Conservation (phyloP, 2,113 vertebrate species). For the Marmota monax region DNA sequence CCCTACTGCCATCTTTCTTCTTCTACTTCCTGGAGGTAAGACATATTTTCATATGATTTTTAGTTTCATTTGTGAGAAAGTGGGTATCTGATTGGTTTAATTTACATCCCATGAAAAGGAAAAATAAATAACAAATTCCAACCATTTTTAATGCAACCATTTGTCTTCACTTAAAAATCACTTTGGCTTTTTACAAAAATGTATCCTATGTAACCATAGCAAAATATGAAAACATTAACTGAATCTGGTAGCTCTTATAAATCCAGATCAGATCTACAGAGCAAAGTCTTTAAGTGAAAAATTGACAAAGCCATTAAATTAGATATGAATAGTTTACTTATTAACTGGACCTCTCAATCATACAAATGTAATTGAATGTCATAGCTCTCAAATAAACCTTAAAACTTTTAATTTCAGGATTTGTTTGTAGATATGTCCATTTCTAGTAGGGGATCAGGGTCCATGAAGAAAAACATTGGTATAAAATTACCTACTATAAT, state of each 20-base stretch:
- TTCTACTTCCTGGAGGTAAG: constrained; percentile 52
- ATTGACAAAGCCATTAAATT: not conserved
- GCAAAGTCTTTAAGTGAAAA: not conserved
- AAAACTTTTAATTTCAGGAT: not conserved
- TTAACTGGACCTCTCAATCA: not conserved
- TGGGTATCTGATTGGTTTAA: not conserved
- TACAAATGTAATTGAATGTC: not conserved
- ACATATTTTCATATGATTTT: not conserved
- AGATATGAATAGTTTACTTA: not conserved
- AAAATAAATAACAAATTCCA: not conserved
- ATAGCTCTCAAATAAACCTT: not conserved
- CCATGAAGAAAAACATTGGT: not conserved
- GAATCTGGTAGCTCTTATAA: not conserved
- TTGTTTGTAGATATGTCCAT: not conserved
- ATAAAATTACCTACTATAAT: not conserved
- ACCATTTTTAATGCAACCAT: constrained; percentile 9
- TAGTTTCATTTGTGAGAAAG: constrained; percentile 27
- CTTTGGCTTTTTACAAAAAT: not conserved
- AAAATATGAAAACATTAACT: not conserved
- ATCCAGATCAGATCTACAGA: not conserved
- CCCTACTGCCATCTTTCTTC: not conserved
- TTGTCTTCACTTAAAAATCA: constrained; percentile 19
- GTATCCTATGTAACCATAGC: not conserved
- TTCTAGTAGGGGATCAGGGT: not conserved
- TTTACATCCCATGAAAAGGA: not conserved